Conservation (phyloP, 2,113 vertebrate genomes). For the Tiliqua scincoides region DNA sequence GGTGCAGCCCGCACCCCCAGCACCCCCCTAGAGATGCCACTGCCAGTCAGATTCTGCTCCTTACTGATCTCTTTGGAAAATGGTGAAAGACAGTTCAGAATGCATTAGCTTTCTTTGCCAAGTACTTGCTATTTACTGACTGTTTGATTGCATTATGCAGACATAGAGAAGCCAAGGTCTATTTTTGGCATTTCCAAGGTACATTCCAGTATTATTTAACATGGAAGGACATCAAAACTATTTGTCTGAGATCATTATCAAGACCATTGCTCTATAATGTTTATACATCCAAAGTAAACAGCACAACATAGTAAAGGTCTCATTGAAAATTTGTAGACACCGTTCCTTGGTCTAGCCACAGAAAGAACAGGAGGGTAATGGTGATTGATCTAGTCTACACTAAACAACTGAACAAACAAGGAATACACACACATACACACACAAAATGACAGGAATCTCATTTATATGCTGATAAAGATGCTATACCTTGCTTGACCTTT, state of each 20-base stretch:
- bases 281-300: conserved; percentile 55
- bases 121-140: conserved; percentile 65
- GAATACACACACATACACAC: not conserved
- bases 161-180: conserved; percentile 56
- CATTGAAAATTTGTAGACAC: conserved; percentile 56
- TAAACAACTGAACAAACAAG: not conserved
- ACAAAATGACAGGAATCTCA: not conserved
- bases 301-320: conserved; percentile 44
- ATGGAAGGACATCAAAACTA: conserved; percentile 62
- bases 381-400: not conserved
- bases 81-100: conserved; percentile 57
- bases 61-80: conserved; percentile 49
- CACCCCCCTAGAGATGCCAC: no score
- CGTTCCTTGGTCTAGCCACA: conserved; percentile 18
- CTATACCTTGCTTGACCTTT: not conserved
- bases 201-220: conserved; percentile 61
- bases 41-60: not conserved
- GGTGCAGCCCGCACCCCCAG: no score
- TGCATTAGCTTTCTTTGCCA: conserved; percentile 60
- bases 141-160: conserved; percentile 51
- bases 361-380: not conserved
- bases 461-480: not conserved
- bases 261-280: conserved; percentile 48
- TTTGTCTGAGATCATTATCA: conserved; percentile 56
- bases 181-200: conserved; percentile 58